Base-by-base conservation (phyloP, 2,113 vertebrate genomes). In the Epinephelus lanceolatus region DNA sequence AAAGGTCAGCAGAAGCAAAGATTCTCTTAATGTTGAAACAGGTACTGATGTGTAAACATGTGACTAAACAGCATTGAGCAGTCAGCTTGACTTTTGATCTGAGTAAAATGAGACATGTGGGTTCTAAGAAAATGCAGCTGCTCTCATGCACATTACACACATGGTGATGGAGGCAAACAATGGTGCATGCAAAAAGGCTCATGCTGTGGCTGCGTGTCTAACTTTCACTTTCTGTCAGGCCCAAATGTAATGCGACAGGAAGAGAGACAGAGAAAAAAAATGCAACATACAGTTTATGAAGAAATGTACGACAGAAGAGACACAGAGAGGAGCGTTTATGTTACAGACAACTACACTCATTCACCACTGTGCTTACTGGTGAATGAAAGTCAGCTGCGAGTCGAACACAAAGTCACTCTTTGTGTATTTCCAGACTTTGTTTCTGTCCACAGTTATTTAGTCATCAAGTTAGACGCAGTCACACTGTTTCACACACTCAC, bases 381-480 rank as follows among this genome's bases (percentile, higher is more conserved):
- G 47, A 88, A 63, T 75, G 57, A 74, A 77, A 68, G 78, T 85
- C 60, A 55, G 77, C 76, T 68, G 75, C 19, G 21, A 62, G 63
- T 27, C 17, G 23, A 60, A 66, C 52, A 82, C 72, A 53, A 53
- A 6, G 83, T 86, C 65, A 0, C 40, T 14, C 81, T 81, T 69
- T 82, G 75, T 82, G 37, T 59, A 45, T 56, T 69, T 73, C 21
- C 45, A 51, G 80, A 9, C 73, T 83, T 74, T 78, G 72, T 80
- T 74, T 80, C 81, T 23, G 42, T 83, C 73, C 25, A 18, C 70
- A 74, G 78, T 73, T 56, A 69, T 81, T 86, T 61, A 65, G 55
- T 88, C 63, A 72, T 70, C 56, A 40, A 77, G 59, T 79, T 57
- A 30, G 63, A 65, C 59, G 21, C 53, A 77, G 68, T 84, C 60